Conservation (phyloP, 2,113 vertebrate genomes). For the Protobothrops flavoviridis region DNA sequence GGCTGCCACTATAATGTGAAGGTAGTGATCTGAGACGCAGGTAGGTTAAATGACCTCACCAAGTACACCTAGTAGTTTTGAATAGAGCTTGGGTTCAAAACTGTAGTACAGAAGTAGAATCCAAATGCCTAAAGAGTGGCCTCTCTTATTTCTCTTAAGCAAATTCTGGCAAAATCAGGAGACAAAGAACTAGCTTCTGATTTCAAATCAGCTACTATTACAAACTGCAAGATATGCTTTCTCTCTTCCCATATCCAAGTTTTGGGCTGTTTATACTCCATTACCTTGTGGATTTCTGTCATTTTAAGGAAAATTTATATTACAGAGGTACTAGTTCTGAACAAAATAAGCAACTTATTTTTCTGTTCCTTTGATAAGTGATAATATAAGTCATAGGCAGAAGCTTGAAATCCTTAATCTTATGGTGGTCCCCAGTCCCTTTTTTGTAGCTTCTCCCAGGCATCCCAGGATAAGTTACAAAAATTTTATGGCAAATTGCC, state of each 20-base stretch:
- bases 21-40: not conserved
- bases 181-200: not conserved
- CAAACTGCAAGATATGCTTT: not conserved
- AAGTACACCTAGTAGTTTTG: not conserved
- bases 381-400: not conserved
- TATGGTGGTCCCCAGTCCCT: not conserved
- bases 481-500: not conserved
- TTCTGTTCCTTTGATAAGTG: not conserved
- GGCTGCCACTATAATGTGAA: not conserved
- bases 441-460: not conserved
- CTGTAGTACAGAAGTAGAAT: not conserved
- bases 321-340: not conserved
- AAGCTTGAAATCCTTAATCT: not conserved
- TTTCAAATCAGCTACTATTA: not conserved
- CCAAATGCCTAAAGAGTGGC: not conserved
- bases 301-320: not conserved
- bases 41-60: not conserved
- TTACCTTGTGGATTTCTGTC: not conserved
- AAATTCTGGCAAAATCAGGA: not conserved
- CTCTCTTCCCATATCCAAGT: not conserved
- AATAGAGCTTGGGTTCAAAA: not conserved
- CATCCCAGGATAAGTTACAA: not conserved
- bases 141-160: not conserved
- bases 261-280: not conserved
- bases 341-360: not conserved